Evolutionary conservation across 2,888 invertebrate genomes (phyloP).

Genomic region (Danaus chrysippus): DNA sequence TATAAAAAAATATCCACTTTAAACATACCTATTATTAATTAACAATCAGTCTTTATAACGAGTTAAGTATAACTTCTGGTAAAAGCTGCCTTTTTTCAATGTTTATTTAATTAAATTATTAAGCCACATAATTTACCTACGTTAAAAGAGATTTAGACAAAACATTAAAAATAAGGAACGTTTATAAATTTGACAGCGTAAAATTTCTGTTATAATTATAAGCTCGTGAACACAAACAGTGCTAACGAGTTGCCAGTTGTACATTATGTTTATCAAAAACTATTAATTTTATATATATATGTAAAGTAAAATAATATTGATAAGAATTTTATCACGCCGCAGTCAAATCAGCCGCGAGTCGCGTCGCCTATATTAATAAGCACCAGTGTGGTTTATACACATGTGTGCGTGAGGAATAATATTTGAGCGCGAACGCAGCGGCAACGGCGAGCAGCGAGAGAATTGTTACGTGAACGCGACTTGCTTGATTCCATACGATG

Average conservation of each 20-base stretch:
- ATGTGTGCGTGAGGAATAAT: constrained; percentile 52
- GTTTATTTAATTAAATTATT: no score
- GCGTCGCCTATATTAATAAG: constrained; percentile 51
- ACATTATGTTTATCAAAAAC: background rate
- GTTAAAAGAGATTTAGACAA: no score
- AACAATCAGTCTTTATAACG: no score
- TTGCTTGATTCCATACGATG: constrained; percentile 68
- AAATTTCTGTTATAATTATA: no score
- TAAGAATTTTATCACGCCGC: constrained; percentile 43
- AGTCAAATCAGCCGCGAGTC: constrained; percentile 33
- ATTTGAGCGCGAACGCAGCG: constrained; percentile 70
- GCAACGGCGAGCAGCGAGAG: constrained; percentile 58
- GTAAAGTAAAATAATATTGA: constrained; percentile 5
- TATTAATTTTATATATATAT: background rate
- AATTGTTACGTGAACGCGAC: constrained; percentile 73
- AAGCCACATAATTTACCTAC: no score
- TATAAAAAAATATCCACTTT: no score
- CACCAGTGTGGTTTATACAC: constrained; percentile 35
- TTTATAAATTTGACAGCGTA: no score
- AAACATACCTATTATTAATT: no score
- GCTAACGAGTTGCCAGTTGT: background rate
- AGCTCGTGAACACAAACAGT: background rate
- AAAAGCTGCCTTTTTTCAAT: no score
- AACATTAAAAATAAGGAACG: no score
- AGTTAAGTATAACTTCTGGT: no score